Evolutionary conservation across 2,113 vertebrate genomes (phyloP).

Genomic region (Atlantisia rogersi): DNA sequence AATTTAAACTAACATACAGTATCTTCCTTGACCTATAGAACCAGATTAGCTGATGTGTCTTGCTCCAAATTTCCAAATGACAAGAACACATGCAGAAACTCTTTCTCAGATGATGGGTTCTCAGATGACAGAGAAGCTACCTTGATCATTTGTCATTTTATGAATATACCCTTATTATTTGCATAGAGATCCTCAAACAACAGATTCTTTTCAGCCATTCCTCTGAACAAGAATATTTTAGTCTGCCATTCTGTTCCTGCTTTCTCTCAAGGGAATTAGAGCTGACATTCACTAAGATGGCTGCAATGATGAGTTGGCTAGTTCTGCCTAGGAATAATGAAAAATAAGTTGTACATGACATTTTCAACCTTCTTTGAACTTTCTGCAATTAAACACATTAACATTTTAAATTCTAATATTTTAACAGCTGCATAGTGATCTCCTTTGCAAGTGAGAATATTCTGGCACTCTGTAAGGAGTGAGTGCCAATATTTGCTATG

Average conservation of each 20-base stretch:
- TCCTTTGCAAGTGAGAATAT: not conserved
- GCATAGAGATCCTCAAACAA: not conserved
- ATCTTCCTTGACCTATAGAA: not conserved
- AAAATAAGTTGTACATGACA: not conserved
- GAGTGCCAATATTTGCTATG: not conserved
- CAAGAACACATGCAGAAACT: not conserved
- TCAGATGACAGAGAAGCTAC: not conserved
- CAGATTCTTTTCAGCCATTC: not conserved
- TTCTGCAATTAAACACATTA: conserved; percentile 17
- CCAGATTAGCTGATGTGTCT: not conserved
- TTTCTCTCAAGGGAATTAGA: not conserved
- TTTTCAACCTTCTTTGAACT: conserved; percentile 14
- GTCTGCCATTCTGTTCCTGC: not conserved
- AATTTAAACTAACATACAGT: not conserved
- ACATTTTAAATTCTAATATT: conserved; percentile 4
- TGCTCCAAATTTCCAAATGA: not conserved
- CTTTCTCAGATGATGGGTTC: not conserved
- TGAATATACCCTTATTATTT: not conserved
- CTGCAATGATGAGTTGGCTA: not conserved
- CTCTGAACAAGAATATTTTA: not conserved
- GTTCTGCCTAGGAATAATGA: not conserved
- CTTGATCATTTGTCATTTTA: not conserved
- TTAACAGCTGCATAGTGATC: not conserved
- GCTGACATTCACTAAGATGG: not conserved
- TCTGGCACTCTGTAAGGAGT: not conserved